Conservation (phyloP, 2,113 vertebrate genomes). For the sheep (Ovis aries) region ARS-UI_Ramb_v3.0 NC_056058.1:49383501-49384000, state of each 20-base stretch:
- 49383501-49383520: neutral
- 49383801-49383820: neutral
- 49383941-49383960: neutral
- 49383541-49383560: neutral
- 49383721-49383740: neutral
- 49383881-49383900: neutral
- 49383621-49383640: neutral
- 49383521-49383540: neutral
- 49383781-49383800: neutral
- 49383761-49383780: neutral
- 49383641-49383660: neutral
- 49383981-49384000: neutral
- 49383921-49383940: neutral
- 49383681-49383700: neutral
- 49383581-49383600: neutral
- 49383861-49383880: neutral
- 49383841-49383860: neutral
- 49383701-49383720: neutral
- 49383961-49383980: neutral
- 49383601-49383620: neutral
- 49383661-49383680: neutral
- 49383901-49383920: neutral
- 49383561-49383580: neutral
- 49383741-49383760: slow-evolving; percentile 3
- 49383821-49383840: neutral